A percentile compares a stretch with the other conserved stretches of the same genome.
Evolutionary conservation across 2,888 invertebrate species (phyloP).

Genomic region (Acanthosepion pharaonis): DNA sequence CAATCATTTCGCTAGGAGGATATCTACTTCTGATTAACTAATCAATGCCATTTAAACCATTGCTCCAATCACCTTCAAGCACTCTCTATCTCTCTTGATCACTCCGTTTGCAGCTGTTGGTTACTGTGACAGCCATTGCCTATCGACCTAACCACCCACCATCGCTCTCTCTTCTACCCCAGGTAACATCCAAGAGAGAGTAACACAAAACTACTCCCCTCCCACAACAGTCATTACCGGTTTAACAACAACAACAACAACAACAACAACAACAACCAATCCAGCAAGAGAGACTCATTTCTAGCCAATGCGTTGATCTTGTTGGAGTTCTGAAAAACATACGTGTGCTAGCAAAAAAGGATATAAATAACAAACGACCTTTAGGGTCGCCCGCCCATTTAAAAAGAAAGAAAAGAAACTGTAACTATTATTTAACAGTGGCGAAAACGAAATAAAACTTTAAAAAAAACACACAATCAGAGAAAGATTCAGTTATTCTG

Average conservation of each 20-base stretch:
- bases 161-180: not conserved
- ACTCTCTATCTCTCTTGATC: not conserved
- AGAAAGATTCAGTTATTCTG: not conserved
- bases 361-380: not conserved
- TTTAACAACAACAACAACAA: conserved; percentile 18
- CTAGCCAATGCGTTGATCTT: not conserved
- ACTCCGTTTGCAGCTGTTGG: not conserved
- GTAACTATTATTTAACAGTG: not conserved
- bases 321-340: not conserved
- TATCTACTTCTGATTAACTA: not conserved
- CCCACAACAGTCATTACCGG: not conserved
- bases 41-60: not conserved
- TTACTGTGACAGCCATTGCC: not conserved
- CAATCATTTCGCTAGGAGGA: not conserved
- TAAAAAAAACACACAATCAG: not conserved
- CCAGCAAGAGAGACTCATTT: not conserved
- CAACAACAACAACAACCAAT: not conserved
- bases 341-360: not conserved
- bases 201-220: not conserved
- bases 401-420: not conserved
- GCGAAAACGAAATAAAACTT: not conserved
- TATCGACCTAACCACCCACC: not conserved
- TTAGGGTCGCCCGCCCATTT: not conserved
- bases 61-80: not conserved
- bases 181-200: not conserved